Percentiles rank a stretch among this genome's conserved stretches.
These are phyloP conservation scores for Gymnocephalus cernua DNA, from an alignment of 2,113 vertebrate species.

Conservation along the genomic window DNA sequence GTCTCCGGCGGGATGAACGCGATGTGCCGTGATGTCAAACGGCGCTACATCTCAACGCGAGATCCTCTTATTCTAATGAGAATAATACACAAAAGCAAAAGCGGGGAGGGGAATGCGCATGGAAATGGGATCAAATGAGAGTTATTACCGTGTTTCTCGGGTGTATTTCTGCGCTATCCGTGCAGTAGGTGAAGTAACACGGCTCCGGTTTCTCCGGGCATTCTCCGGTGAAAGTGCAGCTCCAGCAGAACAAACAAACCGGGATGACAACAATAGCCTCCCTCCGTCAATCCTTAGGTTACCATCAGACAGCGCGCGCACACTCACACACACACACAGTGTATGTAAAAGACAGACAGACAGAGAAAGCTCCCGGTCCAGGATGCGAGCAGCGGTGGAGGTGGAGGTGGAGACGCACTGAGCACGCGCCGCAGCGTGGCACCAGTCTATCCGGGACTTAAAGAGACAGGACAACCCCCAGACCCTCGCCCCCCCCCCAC, in stretches of 20 bases:
- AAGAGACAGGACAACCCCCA: slow-evolving; percentile 45
- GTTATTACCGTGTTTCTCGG: slow-evolving; percentile 50
- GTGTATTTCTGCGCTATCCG: slow-evolving; percentile 43
- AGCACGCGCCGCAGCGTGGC: slow-evolving; percentile 69
- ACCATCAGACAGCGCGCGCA: slow-evolving; percentile 14
- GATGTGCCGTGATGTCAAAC: not conserved
- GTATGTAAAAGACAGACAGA: not conserved
- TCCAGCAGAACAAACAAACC: slow-evolving; percentile 42
- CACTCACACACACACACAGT: not conserved
- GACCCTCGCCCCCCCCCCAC: no score
- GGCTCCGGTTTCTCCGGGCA: slow-evolving; percentile 44
- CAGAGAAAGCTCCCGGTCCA: slow-evolving; percentile 24
- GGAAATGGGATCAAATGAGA: fast-evolving
- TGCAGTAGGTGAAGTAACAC: slow-evolving; percentile 35
- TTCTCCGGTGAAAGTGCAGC: slow-evolving; percentile 53
- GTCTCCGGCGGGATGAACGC: not conserved
- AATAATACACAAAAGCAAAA: slow-evolving; percentile 23
- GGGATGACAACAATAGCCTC: slow-evolving; percentile 67
- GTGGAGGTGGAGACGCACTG: slow-evolving; percentile 23
- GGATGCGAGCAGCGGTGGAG: slow-evolving; percentile 6
- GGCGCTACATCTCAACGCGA: not conserved
- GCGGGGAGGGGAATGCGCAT: no score
- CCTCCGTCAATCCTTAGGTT: slow-evolving; percentile 51
- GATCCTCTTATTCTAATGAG: slow-evolving; percentile 32
- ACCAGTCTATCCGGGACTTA: slow-evolving; percentile 50